A percentile compares a stretch with the other conserved stretches of the same genome.
Conservation (phyloP, 1,140 invertebrate species). For the Trichonephila clavipes region DNA sequence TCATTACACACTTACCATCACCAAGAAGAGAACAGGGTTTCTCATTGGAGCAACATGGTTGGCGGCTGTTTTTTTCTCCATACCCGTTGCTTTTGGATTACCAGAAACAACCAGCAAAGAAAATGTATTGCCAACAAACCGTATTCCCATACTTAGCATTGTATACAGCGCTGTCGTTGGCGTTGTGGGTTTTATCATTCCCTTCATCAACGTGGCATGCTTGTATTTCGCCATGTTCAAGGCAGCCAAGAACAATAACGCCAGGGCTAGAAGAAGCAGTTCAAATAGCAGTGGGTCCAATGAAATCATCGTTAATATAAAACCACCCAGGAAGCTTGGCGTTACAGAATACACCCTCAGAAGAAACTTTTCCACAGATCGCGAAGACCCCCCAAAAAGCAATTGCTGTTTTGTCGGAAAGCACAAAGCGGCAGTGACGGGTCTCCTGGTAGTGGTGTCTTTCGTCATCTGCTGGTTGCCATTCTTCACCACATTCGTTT, state of each 20-base stretch:
- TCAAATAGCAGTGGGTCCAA: slow-evolving; percentile 57
- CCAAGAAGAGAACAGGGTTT: slow-evolving; percentile 39
- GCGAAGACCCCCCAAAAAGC: neutral
- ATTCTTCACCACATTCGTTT: slow-evolving; percentile 37
- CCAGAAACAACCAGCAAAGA: neutral
- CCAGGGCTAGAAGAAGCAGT: slow-evolving; percentile 48
- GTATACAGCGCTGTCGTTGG: slow-evolving; percentile 18
- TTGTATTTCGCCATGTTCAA: slow-evolving; percentile 69
- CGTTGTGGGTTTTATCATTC: slow-evolving; percentile 47
- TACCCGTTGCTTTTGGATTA: neutral
- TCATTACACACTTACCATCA: slow-evolving; percentile 72
- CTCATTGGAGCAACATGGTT: slow-evolving; percentile 54
- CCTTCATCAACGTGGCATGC: slow-evolving; percentile 35
- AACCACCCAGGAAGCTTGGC: slow-evolving; percentile 32
- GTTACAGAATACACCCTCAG: slow-evolving; percentile 58
- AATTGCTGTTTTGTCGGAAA: slow-evolving; percentile 64
- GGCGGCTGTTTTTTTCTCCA: neutral
- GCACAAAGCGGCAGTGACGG: slow-evolving; percentile 73
- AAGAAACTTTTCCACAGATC: slow-evolving; percentile 64
- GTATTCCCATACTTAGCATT: neutral
- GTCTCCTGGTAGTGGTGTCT: slow-evolving; percentile 70
- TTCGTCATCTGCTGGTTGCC: slow-evolving; percentile 75
- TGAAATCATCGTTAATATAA: slow-evolving; percentile 53
- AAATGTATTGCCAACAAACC: neutral
- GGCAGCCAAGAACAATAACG: slow-evolving; percentile 66